Base-by-base conservation (phyloP, 2,888 invertebrate species). In the Caenorhabditis drosophilae region DNA sequence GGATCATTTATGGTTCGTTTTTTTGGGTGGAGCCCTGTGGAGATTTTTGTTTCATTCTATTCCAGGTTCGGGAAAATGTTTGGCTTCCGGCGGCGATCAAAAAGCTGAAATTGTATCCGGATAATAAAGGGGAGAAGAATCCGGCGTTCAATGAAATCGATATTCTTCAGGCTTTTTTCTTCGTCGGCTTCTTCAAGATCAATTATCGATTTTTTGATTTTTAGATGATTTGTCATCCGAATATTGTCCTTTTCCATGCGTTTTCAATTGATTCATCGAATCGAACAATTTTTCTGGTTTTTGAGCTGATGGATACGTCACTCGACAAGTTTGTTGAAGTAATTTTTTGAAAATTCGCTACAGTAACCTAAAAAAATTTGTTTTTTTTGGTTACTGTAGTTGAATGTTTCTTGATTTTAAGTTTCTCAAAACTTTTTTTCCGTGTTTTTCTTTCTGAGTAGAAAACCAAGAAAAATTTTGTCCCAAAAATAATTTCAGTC, bases 211-310 rank as follows among this genome's bases (percentile, higher is more conserved):
- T n/a, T n/a, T n/a, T n/a, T n/a, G n/a, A 36, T 2, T 34, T 56
- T 40, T 45, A 70, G 67, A 57, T 66, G 40, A 38, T 67, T 2
- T 44, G 48, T 20, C 75, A 75, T 26, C 75, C 75, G 40, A 75
- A 75, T 49, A 41, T 70, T 16, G 66, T 63, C 20, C 36, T 45
- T 11, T 72, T 72, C 44, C 61, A 62, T 38, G 75, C 72, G 15
- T 70, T 42, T 35, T 47, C 55, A 9, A n/a, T 67, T 34, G 48
- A 45, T 36, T 48, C 55, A 31, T 35, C 42, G 1, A 20, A 18
- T 7, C n/a, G 48, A 18, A 26, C 26, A 12, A 55, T 66, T 0
- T 50, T 47, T 11, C 45, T 76, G 36, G 42, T 71, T 23, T 71
- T 70, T 31, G 75, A 76, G 52, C 40, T 73, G 7, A 67, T 69